These are phyloP conservation scores for Catocala fraxini DNA, from an alignment of 2,888 invertebrate species.

Conservation along the genomic window DNA sequence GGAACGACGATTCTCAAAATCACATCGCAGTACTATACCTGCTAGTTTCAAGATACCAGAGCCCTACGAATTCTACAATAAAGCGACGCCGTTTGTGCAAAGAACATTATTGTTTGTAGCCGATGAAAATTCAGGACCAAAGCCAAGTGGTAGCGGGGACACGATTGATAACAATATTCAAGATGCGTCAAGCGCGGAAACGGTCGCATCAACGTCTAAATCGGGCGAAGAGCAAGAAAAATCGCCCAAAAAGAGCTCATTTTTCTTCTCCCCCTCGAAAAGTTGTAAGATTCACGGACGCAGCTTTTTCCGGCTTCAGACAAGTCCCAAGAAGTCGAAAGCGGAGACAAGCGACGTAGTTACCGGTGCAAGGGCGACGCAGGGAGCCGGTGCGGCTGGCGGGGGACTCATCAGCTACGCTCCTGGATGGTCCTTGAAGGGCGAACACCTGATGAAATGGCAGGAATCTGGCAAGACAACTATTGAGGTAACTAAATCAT, in stretches of 20 bases:
- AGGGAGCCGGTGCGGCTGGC: slow-evolving; percentile 57
- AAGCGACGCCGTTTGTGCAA: slow-evolving; percentile 85
- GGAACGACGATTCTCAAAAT: slow-evolving; percentile 83
- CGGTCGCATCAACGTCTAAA: slow-evolving; percentile 70
- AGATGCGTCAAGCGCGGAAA: slow-evolving; percentile 60
- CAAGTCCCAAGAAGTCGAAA: slow-evolving; percentile 85
- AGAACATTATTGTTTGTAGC: slow-evolving; percentile 82
- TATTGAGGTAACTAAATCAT: slow-evolving; percentile 79
- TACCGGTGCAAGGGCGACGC: slow-evolving; percentile 52
- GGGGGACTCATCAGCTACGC: slow-evolving; percentile 88
- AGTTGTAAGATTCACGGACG: slow-evolving; percentile 84
- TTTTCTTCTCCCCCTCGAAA: slow-evolving; percentile 86
- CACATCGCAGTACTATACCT: slow-evolving; percentile 82
- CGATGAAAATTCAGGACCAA: slow-evolving; percentile 80
- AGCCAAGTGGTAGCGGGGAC: slow-evolving; percentile 60
- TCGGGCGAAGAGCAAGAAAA: slow-evolving; percentile 79
- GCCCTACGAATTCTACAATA: slow-evolving; percentile 82
- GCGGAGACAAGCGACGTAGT: slow-evolving; percentile 65
- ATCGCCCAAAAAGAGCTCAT: slow-evolving; percentile 84
- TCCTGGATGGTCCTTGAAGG: slow-evolving; percentile 89
- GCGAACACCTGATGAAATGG: slow-evolving; percentile 89
- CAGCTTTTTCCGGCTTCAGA: slow-evolving; percentile 85
- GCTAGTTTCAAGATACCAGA: slow-evolving; percentile 83
- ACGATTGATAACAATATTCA: slow-evolving; percentile 58
- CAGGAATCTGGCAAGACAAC: slow-evolving; percentile 88